These are phyloP conservation scores for Agrotis exclamationis DNA, from an alignment of 2,888 invertebrate species.

Conservation along the genomic window DNA sequence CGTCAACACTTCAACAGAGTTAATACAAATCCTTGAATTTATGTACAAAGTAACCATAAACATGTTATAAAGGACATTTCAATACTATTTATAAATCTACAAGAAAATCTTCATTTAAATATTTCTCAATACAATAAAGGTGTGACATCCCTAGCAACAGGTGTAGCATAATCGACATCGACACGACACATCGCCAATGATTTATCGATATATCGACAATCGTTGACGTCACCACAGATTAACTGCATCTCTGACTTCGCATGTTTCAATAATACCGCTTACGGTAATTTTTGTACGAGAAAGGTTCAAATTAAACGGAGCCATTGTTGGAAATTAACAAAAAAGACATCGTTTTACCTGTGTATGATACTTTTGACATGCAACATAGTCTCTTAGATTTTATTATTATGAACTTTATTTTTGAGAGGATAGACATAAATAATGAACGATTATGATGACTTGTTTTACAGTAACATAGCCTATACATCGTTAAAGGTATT, in stretches of 20 bases:
- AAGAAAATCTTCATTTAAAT: slow-evolving; percentile 40
- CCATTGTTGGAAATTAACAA: slow-evolving; percentile 47
- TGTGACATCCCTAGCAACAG: slow-evolving; percentile 63
- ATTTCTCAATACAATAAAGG: slow-evolving; percentile 37
- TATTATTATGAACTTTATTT: background rate
- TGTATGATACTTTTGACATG: slow-evolving; percentile 29
- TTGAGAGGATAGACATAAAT: background rate
- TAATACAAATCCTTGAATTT: slow-evolving; percentile 45
- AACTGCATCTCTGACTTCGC: slow-evolving; percentile 62
- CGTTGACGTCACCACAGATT: slow-evolving; percentile 60
- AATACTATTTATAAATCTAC: slow-evolving; percentile 38
- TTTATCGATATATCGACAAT: slow-evolving; percentile 66
- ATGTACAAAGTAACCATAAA: slow-evolving; percentile 33
- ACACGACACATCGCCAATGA: slow-evolving; percentile 57
- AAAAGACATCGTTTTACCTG: slow-evolving; percentile 28
- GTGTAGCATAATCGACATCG: slow-evolving; percentile 65
- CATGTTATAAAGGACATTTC: slow-evolving; percentile 44
- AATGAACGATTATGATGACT: no score
- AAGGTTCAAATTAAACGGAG: slow-evolving; percentile 58
- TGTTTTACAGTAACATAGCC: background rate
- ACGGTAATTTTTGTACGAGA: slow-evolving; percentile 61
- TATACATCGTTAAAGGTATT: background rate
- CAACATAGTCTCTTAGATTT: background rate
- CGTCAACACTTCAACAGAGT: slow-evolving; percentile 14
- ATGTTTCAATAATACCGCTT: slow-evolving; percentile 56